These are phyloP conservation scores for Anastrepha ludens DNA, from an alignment of 1,140 invertebrate genomes.

Conservation along the genomic window DNA sequence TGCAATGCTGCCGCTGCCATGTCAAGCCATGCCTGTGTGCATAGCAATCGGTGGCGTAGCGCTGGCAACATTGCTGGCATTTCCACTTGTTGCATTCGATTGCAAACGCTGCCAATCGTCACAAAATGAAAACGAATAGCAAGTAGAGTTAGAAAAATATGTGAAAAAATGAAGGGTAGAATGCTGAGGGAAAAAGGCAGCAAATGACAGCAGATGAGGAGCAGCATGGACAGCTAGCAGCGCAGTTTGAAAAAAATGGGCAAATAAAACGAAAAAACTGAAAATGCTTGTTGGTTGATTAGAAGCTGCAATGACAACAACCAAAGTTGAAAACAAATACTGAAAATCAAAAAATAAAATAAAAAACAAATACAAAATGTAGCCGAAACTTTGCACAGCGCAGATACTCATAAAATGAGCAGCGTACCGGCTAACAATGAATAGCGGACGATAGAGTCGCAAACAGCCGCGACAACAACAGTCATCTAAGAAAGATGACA, in stretches of 20 bases:
- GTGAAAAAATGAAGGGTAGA: neutral
- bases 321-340: neutral
- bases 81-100: slow-evolving; percentile 41
- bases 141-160: neutral
- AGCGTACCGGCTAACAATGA: neutral
- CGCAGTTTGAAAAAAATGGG: neutral
- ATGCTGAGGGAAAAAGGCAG: neutral
- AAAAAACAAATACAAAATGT: neutral
- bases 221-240: neutral
- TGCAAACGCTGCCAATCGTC: slow-evolving; percentile 26
- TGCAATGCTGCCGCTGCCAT: neutral
- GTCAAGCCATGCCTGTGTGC: slow-evolving; percentile 31
- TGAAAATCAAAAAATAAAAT: neutral
- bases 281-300: neutral
- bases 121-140: neutral
- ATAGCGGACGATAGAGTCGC: neutral
- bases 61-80: slow-evolving; percentile 7
- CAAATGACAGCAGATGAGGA: neutral
- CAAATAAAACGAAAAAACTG: neutral
- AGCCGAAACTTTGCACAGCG: neutral
- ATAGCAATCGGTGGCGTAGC: neutral
- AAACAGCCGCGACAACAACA: slow-evolving; percentile 24
- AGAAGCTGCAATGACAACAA: slow-evolving; percentile 5
- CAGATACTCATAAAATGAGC: neutral
- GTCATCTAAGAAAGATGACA: neutral